These are phyloP conservation scores for Clamator glandarius DNA, from an alignment of 2,797 vertebrate species.

Conservation along the genomic window DNA sequence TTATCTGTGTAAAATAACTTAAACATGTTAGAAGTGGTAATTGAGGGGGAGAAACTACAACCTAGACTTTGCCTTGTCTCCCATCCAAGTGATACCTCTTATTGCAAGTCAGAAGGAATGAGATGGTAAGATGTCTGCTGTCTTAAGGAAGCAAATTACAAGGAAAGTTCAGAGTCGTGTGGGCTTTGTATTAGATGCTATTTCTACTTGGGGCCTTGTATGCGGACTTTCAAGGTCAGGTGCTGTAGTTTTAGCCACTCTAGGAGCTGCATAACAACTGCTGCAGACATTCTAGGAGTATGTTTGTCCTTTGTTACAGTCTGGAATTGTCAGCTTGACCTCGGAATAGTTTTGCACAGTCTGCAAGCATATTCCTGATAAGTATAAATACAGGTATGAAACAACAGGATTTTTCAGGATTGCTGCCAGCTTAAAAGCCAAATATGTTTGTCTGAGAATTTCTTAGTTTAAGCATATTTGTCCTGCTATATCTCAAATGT, in stretches of 20 bases:
- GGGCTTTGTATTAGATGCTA: not conserved
- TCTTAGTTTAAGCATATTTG: not conserved
- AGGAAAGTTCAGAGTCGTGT: not conserved
- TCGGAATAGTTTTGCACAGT: not conserved
- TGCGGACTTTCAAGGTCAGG: not conserved
- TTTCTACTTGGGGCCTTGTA: not conserved
- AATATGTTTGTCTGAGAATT: not conserved
- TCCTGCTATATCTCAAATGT: not conserved
- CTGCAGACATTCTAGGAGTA: not conserved
- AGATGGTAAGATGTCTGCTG: not conserved
- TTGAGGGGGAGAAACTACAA: not conserved
- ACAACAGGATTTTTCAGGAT: not conserved
- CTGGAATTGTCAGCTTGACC: not conserved
- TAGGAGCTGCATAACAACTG: not conserved
- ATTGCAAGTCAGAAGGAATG: not conserved
- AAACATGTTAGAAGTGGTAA: not conserved
- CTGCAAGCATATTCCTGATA: not conserved
- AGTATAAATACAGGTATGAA: not conserved
- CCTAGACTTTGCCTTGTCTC: not conserved
- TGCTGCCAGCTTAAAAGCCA: not conserved
- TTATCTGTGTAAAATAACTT: not conserved
- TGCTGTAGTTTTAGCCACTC: not conserved
- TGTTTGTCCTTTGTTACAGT: not conserved
- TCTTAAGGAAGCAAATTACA: not conserved
- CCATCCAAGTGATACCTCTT: not conserved